Base-by-base conservation (phyloP, 2,113 vertebrate genomes). In the Tragulus kanchil region DNA sequence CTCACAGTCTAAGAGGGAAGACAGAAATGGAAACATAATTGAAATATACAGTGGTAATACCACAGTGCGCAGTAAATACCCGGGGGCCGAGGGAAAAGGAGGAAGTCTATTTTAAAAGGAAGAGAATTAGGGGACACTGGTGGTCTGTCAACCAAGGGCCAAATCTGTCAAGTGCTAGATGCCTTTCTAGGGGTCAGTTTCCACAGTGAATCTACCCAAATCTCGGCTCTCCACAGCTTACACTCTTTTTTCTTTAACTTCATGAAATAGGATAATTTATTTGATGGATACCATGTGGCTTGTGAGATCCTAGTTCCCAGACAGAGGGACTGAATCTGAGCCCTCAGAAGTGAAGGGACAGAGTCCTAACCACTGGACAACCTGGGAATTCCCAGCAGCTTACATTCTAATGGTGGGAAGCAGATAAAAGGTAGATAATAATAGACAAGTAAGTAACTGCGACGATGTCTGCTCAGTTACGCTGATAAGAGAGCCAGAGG, bases 41-140 rank as follows among this genome's bases (percentile, higher is more conserved):
- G 75, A 25, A 62, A 52, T 42, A 52, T 28, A 52, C 82, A 52
- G 31, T 21, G 8, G 8, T 65, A 50, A 71, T 42, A 88, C 31
- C 42, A 13, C 23, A 50, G 15, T 6, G 15, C 12, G 0, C 26
- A 48, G 15, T n/a, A n/a, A n/a, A n/a, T n/a, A n/a, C n/a, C n/a
- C n/a, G n/a, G n/a, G n/a, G n/a, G n/a, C n/a, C n/a, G n/a, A n/a
- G n/a, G n/a, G n/a, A n/a, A n/a, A n/a, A n/a, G n/a, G n/a, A n/a
- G n/a, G n/a, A n/a, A n/a, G n/a, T n/a, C n/a, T n/a, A n/a, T n/a
- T n/a, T n/a, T n/a, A n/a, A n/a, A n/a, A n/a, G n/a, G n/a, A n/a
- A 13, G 61, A 67, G 42, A 36, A 93, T 36, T 36, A 36, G 36
- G 36, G 36, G 36, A 36, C 36, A 36, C 36, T 2, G 36, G 36